These are phyloP conservation scores for Leptinotarsa undecemlineata DNA, from an alignment of 1,140 invertebrate species.

Conservation along the genomic window DNA sequence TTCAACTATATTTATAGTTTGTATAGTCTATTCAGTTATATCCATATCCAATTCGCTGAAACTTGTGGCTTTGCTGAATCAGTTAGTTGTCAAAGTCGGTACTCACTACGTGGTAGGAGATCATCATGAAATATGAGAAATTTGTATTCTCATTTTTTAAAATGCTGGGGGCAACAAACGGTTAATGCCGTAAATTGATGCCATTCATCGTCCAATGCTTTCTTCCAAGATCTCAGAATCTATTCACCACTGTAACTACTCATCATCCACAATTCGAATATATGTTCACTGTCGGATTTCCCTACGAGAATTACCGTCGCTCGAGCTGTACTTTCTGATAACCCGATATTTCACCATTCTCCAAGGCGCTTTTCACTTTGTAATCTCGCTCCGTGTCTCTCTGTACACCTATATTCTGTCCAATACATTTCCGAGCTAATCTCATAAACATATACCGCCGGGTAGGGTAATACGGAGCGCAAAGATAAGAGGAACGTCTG, in stretches of 20 bases:
- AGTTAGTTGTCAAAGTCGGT: no score
- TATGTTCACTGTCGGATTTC: neutral
- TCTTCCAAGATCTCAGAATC: no score
- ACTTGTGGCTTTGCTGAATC: no score
- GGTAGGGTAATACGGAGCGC: neutral
- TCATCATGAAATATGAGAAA: no score
- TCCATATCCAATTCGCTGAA: no score
- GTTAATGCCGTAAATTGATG: no score
- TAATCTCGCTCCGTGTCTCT: constrained; percentile 14
- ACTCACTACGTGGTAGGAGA: no score
- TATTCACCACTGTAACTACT: neutral
- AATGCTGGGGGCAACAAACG: no score
- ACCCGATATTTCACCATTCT: constrained; percentile 6
- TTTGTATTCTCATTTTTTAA: no score
- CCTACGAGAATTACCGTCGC: neutral
- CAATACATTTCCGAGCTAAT: constrained; percentile 19
- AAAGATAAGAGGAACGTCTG: constrained; percentile 14
- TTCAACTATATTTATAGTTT: no score
- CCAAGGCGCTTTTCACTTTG: neutral
- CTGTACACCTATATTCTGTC: constrained; percentile 19
- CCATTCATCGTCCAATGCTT: no score
- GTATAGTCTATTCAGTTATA: no score
- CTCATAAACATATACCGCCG: constrained; percentile 20
- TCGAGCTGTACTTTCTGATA: neutral
- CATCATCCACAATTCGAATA: neutral